Evolutionary conservation across 2,797 vertebrate species (phyloP).

Genomic region (Cottoperca gobio): DNA sequence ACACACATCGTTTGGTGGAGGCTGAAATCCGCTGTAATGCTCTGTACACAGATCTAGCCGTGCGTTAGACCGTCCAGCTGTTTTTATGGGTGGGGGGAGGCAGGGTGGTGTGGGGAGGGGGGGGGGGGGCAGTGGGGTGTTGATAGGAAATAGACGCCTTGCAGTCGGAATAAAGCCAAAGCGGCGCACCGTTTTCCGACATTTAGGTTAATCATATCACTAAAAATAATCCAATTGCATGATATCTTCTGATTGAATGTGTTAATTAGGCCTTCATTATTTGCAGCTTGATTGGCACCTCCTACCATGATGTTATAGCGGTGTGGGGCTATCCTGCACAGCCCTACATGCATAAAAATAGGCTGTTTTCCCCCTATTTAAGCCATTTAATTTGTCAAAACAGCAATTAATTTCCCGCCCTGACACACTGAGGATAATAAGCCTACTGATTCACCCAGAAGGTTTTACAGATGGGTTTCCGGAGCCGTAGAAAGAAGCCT

Average conservation of each 20-base stretch:
- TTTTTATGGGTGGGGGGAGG: constrained; percentile 72
- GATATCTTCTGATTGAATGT: constrained; percentile 2
- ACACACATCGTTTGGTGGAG: background rate
- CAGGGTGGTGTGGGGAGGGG: constrained; percentile 25
- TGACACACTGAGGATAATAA: constrained; percentile 15
- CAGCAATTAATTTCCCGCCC: background rate
- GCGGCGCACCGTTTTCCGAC: constrained; percentile 24
- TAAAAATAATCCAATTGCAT: constrained; percentile 22
- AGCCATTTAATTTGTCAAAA: constrained; percentile 25
- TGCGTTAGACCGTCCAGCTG: constrained; percentile 79
- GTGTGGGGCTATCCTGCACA: constrained; percentile 50
- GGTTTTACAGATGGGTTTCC: constrained; percentile 10
- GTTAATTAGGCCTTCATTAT: constrained; percentile 70
- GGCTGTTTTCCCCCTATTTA: background rate
- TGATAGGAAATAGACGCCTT: constrained; percentile 73
- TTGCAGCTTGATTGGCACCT: constrained; percentile 74
- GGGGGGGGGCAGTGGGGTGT: constrained; percentile 57
- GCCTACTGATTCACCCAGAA: background rate
- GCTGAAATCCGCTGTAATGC: constrained; percentile 15
- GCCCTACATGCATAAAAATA: constrained; percentile 21
- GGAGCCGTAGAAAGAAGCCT: constrained; percentile 17
- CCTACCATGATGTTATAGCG: constrained; percentile 70
- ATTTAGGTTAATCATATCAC: background rate
- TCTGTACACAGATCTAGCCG: constrained; percentile 39
- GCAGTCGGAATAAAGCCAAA: constrained; percentile 55